Evolutionary conservation across 2,888 invertebrate genomes (phyloP).

Genomic region (Ptychoptera contaminata): DNA sequence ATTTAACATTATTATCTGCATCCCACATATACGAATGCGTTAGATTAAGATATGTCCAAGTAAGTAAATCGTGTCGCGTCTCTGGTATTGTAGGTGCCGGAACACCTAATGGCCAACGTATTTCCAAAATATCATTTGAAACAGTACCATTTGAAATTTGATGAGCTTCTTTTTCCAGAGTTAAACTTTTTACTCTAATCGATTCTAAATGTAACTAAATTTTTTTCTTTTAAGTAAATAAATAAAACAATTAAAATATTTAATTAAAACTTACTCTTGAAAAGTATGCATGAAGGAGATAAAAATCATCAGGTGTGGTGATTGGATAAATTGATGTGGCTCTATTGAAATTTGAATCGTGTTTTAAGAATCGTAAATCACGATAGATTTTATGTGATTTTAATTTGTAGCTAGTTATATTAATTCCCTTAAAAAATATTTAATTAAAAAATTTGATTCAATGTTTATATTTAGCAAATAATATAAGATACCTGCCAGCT

Average conservation of each 20-base stretch:
- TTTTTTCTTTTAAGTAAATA: neutral
- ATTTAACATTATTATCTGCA: slow-evolving; percentile 55
- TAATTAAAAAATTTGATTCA: neutral
- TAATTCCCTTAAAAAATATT: slow-evolving; percentile 19
- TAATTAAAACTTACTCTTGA: slow-evolving; percentile 42
- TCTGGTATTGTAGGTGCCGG: slow-evolving; percentile 47
- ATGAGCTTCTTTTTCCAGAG: slow-evolving; percentile 26
- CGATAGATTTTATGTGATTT: slow-evolving; percentile 30
- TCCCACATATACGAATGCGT: slow-evolving; percentile 69
- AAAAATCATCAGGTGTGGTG: slow-evolving; percentile 41
- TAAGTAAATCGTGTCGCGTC: slow-evolving; percentile 66
- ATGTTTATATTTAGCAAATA: neutral
- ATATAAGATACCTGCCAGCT: slow-evolving; percentile 29
- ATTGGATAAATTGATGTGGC: slow-evolving; percentile 52
- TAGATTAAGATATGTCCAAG: slow-evolving; percentile 75
- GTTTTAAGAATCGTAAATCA: slow-evolving; percentile 30
- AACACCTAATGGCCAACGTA: slow-evolving; percentile 62
- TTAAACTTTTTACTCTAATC: slow-evolving; percentile 23
- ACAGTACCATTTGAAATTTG: slow-evolving; percentile 33
- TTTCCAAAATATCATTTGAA: slow-evolving; percentile 35
- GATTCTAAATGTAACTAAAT: slow-evolving; percentile 33
- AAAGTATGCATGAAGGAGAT: slow-evolving; percentile 56
- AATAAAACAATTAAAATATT: slow-evolving; percentile 1
- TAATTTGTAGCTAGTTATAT: slow-evolving; percentile 18
- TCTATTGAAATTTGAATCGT: slow-evolving; percentile 33